These are phyloP conservation scores for Calliphora vicina DNA, from an alignment of 1,140 invertebrate genomes.

Conservation along the genomic window DNA sequence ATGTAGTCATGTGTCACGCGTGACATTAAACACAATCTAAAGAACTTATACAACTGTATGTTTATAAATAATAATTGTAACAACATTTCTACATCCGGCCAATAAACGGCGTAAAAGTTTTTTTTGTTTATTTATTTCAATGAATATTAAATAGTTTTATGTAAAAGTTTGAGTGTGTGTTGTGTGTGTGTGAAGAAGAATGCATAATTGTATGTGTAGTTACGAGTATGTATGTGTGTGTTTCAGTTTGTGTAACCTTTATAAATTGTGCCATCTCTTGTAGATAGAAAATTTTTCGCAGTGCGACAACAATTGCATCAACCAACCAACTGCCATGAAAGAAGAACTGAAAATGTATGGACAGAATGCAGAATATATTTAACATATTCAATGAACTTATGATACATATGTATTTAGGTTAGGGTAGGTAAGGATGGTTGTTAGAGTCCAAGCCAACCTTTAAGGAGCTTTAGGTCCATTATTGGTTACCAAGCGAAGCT, in stretches of 20 bases:
- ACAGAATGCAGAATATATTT: background rate
- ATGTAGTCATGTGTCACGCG: slow-evolving; percentile 8
- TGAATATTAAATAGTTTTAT: background rate
- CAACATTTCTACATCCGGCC: background rate
- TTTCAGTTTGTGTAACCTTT: background rate
- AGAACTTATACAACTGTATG: background rate
- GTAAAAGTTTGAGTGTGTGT: background rate
- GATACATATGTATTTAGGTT: too few relatives aligned
- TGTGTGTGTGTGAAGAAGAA: background rate
- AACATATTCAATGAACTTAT: too few relatives aligned
- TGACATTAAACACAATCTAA: background rate
- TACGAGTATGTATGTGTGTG: too few relatives aligned
- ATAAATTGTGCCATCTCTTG: background rate
- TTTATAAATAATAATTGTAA: background rate
- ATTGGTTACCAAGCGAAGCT: too few relatives aligned
- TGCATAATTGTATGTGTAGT: too few relatives aligned
- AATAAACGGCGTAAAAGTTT: background rate
- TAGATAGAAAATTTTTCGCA: background rate
- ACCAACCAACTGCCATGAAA: background rate
- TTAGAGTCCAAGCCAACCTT: too few relatives aligned
- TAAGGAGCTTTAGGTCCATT: too few relatives aligned
- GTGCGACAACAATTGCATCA: slow-evolving; percentile 9
- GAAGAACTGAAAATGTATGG: background rate
- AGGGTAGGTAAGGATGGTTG: too few relatives aligned
- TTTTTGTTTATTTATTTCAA: background rate